phyloP scores from a whole-genome alignment of 1,140 invertebrate genomes.

The Luehdorfia chinensis region DNA sequence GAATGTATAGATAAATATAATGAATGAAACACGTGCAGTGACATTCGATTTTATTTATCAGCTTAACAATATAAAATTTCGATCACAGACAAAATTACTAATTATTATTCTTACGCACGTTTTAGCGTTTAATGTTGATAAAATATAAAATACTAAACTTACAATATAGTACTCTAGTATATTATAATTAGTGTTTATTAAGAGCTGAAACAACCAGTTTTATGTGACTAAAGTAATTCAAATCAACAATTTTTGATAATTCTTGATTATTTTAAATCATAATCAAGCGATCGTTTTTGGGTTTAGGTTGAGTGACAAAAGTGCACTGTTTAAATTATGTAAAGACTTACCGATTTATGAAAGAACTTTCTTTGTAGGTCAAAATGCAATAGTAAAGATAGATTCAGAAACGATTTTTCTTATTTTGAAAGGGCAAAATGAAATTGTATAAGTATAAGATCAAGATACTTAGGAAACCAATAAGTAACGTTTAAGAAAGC shows the following conservation, averaged over 20 bases:
- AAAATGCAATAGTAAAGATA: too few relatives aligned
- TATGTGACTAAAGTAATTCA: slow-evolving; percentile 56
- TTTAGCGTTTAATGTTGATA: slow-evolving; percentile 57
- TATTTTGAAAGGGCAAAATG: too few relatives aligned
- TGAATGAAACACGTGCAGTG: slow-evolving; percentile 18
- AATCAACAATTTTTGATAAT: slow-evolving; percentile 63
- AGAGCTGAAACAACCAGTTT: slow-evolving; percentile 65
- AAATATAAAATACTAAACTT: slow-evolving; percentile 73
- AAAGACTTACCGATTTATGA: too few relatives aligned
- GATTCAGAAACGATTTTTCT: too few relatives aligned
- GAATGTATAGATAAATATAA: slow-evolving; percentile 38
- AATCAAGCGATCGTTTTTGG: too few relatives aligned
- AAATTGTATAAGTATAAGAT: too few relatives aligned
- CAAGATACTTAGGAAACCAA: too few relatives aligned
- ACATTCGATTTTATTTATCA: slow-evolving; percentile 57
- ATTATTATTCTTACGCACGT: slow-evolving; percentile 54
- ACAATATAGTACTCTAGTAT: slow-evolving; percentile 57
- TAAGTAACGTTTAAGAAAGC: too few relatives aligned
- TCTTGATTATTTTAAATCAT: too few relatives aligned
- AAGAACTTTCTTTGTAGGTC: too few relatives aligned
- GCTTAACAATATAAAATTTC: slow-evolving; percentile 75
- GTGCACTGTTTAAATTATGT: too few relatives aligned
- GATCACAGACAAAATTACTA: slow-evolving; percentile 75
- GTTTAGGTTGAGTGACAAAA: too few relatives aligned
- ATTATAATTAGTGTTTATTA: slow-evolving; percentile 59